A percentile compares a stretch with the other conserved stretches of the same genome.
Evolutionary conservation across 2,113 vertebrate genomes (phyloP).

Genomic region (Phyllostomus discolor): DNA sequence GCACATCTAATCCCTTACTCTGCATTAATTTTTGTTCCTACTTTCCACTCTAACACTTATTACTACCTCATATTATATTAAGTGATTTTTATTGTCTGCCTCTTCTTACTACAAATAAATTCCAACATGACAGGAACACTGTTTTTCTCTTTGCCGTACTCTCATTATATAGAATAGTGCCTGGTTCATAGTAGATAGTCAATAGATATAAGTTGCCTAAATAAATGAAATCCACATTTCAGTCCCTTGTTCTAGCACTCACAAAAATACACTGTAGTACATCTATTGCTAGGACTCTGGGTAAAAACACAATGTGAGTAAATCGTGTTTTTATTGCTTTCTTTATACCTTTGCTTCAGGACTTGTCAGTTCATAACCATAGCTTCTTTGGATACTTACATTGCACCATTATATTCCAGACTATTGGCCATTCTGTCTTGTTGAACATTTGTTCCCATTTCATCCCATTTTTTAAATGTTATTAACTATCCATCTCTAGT

Average conservation of each 20-base stretch:
- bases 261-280: not conserved
- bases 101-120: not conserved
- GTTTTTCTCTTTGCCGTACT: not conserved
- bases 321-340: not conserved
- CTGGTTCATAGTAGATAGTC: not conserved
- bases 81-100: not conserved
- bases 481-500: not conserved
- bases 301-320: not conserved
- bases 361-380: not conserved
- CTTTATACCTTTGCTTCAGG: not conserved
- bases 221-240: not conserved
- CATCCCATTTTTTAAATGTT: not conserved
- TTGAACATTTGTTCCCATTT: not conserved
- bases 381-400: not conserved
- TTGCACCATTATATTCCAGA: not conserved
- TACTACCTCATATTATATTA: not conserved
- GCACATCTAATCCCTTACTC: not conserved
- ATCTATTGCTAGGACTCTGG: not conserved
- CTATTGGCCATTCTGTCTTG: not conserved
- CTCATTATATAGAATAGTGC: not conserved
- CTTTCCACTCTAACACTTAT: not conserved
- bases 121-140: not conserved
- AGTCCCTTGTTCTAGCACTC: not conserved
- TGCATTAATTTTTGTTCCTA: not conserved
- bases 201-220: not conserved